phyloP scores from a whole-genome alignment of 2,888 invertebrate species.

The Camponotus fellah region DNA sequence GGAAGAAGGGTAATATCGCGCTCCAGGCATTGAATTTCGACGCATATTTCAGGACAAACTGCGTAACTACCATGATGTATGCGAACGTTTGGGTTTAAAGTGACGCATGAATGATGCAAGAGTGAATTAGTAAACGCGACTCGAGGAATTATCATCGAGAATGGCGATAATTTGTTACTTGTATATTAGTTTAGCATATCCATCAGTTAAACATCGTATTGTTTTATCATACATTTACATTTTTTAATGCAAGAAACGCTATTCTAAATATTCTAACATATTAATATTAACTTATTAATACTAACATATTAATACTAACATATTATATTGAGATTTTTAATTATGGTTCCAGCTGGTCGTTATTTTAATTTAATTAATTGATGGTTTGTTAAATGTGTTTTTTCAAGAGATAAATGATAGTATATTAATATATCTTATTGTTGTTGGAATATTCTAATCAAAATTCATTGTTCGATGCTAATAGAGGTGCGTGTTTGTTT shows the following conservation, averaged over 20 bases:
- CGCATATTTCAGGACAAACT: constrained; percentile 55
- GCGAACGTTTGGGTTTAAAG: constrained; percentile 9
- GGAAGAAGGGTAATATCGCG: constrained; percentile 29
- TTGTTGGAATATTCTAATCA: not conserved
- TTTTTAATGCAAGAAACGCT: not conserved
- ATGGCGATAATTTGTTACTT: constrained; percentile 7
- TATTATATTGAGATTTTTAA: not conserved
- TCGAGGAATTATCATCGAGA: not conserved
- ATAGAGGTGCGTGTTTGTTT: not conserved
- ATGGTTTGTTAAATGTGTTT: not conserved
- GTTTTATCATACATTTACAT: not conserved
- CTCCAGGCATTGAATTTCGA: constrained; percentile 40
- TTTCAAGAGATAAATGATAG: no score
- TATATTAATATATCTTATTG: not conserved
- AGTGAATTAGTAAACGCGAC: constrained; percentile 12
- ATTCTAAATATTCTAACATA: not conserved
- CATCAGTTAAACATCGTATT: not conserved
- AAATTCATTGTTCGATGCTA: not conserved
- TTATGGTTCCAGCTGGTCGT: not conserved
- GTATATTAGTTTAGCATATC: constrained; percentile 6
- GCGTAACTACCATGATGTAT: constrained; percentile 31
- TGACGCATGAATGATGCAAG: not conserved
- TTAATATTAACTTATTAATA: not conserved
- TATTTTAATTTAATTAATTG: not conserved
- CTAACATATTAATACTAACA: not conserved